Percentiles rank a stretch among this genome's conserved stretches.
These are phyloP conservation scores for Sclerodermus sp. DNA, from an alignment of 2,888 invertebrate species.

Conservation along the genomic window DNA sequence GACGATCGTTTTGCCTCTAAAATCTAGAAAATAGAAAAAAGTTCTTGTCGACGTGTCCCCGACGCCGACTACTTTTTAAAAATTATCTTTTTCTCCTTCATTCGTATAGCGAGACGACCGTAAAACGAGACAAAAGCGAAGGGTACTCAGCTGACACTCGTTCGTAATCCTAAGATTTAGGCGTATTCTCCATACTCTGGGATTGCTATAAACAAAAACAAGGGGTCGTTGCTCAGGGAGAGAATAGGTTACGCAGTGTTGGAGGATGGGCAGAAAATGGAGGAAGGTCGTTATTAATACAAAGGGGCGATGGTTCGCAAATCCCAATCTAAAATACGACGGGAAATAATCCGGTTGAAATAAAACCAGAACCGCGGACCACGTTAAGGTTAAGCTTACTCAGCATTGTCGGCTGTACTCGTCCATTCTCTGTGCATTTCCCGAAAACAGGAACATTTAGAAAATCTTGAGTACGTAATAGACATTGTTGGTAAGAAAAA, in stretches of 20 bases:
- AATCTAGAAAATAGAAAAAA: too few relatives aligned
- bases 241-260: slow-evolving; percentile 24
- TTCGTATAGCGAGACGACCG: slow-evolving; percentile 22
- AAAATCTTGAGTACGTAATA: slow-evolving; percentile 7
- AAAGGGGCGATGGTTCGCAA: slow-evolving; percentile 48
- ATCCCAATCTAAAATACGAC: slow-evolving; percentile 55
- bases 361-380: slow-evolving; percentile 37
- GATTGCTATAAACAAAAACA: slow-evolving; percentile 45
- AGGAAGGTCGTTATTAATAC: slow-evolving; percentile 46
- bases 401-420: slow-evolving; percentile 19
- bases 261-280: slow-evolving; percentile 3
- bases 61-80: slow-evolving; percentile 16
- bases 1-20: too few relatives aligned
- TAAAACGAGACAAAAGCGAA: slow-evolving; percentile 25
- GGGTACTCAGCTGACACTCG: slow-evolving; percentile 27
- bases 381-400: slow-evolving; percentile 29
- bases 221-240: slow-evolving; percentile 27
- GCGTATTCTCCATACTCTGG: slow-evolving; percentile 36
- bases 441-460: slow-evolving; percentile 12
- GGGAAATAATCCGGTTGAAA: slow-evolving; percentile 49
- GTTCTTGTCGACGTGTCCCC: background rate
- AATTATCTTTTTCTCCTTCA: slow-evolving; percentile 19
- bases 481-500: slow-evolving; percentile 15
- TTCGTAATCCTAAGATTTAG: slow-evolving; percentile 50
- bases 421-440: slow-evolving; percentile 15